These are phyloP conservation scores for Poecilia wingei DNA, from an alignment of 2,797 vertebrate species.

Conservation along the genomic window DNA sequence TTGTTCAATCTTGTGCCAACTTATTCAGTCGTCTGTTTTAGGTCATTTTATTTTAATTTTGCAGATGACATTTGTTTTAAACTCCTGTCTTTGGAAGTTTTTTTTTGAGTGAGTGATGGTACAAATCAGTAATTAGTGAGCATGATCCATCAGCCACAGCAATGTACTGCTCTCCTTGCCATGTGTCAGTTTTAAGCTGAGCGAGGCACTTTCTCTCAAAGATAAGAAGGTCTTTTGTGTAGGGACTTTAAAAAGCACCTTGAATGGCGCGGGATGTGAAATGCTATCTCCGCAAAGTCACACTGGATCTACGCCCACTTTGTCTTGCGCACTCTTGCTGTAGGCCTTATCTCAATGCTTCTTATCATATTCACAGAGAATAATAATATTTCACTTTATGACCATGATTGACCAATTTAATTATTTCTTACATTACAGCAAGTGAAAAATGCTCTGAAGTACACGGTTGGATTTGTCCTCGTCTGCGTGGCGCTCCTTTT, in stretches of 20 bases:
- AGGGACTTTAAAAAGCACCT: constrained; percentile 67
- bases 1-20: neutral
- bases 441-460: constrained; percentile 93
- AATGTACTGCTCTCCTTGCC: constrained; percentile 43
- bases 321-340: constrained; percentile 46
- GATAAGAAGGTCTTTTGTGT: constrained; percentile 67
- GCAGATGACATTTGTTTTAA: constrained; percentile 33
- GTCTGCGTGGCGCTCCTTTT: constrained; percentile 91
- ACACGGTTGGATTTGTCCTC: constrained; percentile 91
- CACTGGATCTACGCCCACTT: constrained; percentile 51
- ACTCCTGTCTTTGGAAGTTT: constrained; percentile 30
- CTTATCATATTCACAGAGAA: constrained; percentile 46
- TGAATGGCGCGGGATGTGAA: constrained; percentile 60
- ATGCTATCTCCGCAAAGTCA: constrained; percentile 64
- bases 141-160: constrained; percentile 52
- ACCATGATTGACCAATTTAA: constrained; percentile 55
- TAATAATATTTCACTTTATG: constrained; percentile 61
- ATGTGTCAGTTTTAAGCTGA: constrained; percentile 75
- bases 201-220: constrained; percentile 66
- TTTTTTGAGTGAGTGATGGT: constrained; percentile 35
- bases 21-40: neutral
- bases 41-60: constrained; percentile 1
- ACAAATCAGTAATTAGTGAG: constrained; percentile 15
- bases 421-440: constrained; percentile 85
- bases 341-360: constrained; percentile 52